phyloP scores from a whole-genome alignment of 2,113 vertebrate species.

The Leptobrachium ailaonicum region DNA sequence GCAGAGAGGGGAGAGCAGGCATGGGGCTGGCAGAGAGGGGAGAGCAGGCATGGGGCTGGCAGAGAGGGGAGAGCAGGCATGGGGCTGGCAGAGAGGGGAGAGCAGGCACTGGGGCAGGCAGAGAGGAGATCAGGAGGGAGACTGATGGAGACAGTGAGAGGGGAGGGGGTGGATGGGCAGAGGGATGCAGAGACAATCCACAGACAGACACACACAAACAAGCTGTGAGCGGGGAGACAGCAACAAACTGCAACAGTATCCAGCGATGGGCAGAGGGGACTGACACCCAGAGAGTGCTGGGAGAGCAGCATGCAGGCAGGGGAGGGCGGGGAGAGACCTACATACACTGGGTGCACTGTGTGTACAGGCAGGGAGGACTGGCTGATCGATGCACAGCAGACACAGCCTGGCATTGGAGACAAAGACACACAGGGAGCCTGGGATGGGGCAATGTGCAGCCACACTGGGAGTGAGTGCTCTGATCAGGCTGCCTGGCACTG shows the following conservation, averaged over 20 bases:
- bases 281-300: neutral
- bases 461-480: neutral
- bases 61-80: neutral
- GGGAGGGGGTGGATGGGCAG: conserved; percentile 4
- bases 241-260: conserved; percentile 3
- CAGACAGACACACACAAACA: conserved; percentile 1
- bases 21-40: neutral
- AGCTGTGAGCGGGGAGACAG: conserved; percentile 1
- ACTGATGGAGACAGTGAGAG: conserved; percentile 4
- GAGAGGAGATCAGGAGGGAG: neutral
- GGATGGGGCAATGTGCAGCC: neutral
- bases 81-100: neutral
- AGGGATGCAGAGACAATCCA: conserved; percentile 5
- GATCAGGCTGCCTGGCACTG: conserved; percentile 19
- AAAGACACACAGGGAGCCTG: conserved; percentile 1
- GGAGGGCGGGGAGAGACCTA: neutral
- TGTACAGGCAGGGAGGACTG: neutral
- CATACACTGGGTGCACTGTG: neutral
- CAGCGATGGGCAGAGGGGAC: conserved; percentile 11
- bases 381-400: conserved; percentile 1
- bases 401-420: neutral
- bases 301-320: neutral
- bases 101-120: neutral
- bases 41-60: neutral
- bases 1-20: too few relatives aligned